Base-by-base conservation (phyloP, 2,113 vertebrate species). In the Pseudolaguvia tuberculata region DNA sequence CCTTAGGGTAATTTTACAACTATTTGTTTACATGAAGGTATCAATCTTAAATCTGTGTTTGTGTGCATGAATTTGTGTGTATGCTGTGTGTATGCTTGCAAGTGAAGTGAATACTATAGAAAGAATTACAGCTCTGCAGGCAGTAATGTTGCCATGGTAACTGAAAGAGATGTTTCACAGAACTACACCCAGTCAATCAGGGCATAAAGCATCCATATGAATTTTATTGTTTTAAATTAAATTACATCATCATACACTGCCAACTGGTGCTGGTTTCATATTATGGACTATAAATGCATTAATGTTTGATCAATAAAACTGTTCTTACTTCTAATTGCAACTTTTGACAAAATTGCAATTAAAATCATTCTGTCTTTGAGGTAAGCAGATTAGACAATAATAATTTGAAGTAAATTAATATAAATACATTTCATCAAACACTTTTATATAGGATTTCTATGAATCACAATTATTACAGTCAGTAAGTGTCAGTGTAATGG, bases 91-190 rank as follows among this genome's bases (percentile, higher is more conserved):
- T 62, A 25, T 29, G 77, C 81, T 58, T 85, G 81, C 82, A 68
- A 81, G 83, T 83, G 81, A 83, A 65, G 82, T 83, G 86, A 88
- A 88, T 81, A 83, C 86, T 79, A 87, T 82, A 82, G 72, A 77
- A 42, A 67, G 45, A 8, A 80, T 85, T 80, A 81, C 59, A 80
- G 78, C 75, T 87, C 83, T 83, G 79, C 76, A 84, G 80, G 84
- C 81, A 71, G 74, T 77, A 85, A 84, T 77, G 89, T 91, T 91
- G 84, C 90, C 86, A 88, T 87, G 86, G 90, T 77, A 88, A 90
- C 90, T 76, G 80, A 71, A 56, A 45, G 73, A 80, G 78, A 78
- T 78, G 61, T 84, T 87, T 86, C 84, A 74, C 86, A 80, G 79
- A 80, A 86, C 82, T 82, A 83, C 57, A n/a, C 72, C 83, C 78